A percentile compares a stretch with the other conserved stretches of the same genome.
Conservation (phyloP, 2,113 vertebrate species). For the Donacobius atricapilla region DNA sequence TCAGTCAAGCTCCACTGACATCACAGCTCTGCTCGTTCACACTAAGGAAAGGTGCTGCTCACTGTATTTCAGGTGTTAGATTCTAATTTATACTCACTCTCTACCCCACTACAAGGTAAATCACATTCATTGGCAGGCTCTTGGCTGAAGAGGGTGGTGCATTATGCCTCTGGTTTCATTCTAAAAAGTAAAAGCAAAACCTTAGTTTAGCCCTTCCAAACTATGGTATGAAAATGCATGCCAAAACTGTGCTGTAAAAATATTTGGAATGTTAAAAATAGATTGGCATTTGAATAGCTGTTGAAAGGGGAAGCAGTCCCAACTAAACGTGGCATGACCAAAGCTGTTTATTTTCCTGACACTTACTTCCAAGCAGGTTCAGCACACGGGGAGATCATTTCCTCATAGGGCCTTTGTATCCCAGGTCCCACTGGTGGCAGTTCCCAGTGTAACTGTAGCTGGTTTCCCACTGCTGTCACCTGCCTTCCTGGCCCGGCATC, state of each 20-base stretch:
- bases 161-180: neutral
- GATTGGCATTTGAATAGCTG: slow-evolving; percentile 1
- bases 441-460: neutral
- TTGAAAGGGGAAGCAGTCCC: neutral
- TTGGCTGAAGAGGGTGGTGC: neutral
- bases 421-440: neutral
- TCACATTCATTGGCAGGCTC: neutral
- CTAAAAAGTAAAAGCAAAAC: slow-evolving; percentile 9
- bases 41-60: neutral
- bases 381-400: fast-evolving
- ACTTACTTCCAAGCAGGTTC: neutral
- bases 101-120: neutral
- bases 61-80: neutral
- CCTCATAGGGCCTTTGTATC: neutral
- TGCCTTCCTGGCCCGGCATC: neutral
- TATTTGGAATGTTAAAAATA: slow-evolving; percentile 45
- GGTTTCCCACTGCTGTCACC: neutral
- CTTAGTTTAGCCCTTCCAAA: neutral
- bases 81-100: neutral
- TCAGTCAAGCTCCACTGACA: neutral
- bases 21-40: neutral
- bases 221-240: neutral
- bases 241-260: neutral
- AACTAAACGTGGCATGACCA: neutral
- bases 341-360: neutral